Base-by-base conservation (phyloP, 2,888 invertebrate genomes). In the Chrysopilus asiliformis region DNA sequence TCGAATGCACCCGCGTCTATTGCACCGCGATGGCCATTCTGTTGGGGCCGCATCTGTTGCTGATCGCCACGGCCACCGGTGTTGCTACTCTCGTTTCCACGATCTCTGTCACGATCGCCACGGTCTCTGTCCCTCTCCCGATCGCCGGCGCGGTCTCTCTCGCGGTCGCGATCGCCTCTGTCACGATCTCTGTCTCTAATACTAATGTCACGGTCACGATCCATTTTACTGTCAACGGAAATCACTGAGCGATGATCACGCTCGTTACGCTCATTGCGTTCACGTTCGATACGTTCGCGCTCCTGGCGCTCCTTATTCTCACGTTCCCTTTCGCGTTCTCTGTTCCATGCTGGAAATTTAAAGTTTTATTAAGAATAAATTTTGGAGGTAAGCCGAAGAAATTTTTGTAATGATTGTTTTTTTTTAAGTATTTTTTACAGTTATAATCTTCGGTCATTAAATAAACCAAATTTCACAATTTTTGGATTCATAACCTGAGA, bases 1-100 rank as follows among this genome's bases (percentile, higher is more conserved):
- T 85, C 86, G 12, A 86, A 81, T 2, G 80, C 83, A 38, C 77
- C 74, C 8, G 79, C 79, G 32, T 87, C 76, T 52, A 54, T 67
- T 67, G 48, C 79, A 70, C 39, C 76, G 68, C 52, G 78, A 76
- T n/a, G 73, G 71, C 76, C 79, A 77, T 38, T 43, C 27, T 44
- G 42, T 47, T 50, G 32, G 45, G 49, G 27, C 19, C 31, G 5
- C 44, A 40, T 8, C 43, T 30, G 38, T 47, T 45, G 40, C 32
- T 40, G 34, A 42, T 34, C 33, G 28, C 30, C 29, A 32, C 13
- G 13, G 15, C 29, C 15, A 27, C 10, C 18, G 49, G 13, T 52
- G 46, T 34, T 64, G 55, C 45, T 59, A 56, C 51, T 65, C 24
- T 49, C 50, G 10, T 49, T 45, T 20, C 43, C 37, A 51, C 55